phyloP scores from a whole-genome alignment of 2,113 vertebrate genomes.

The Rhineura floridana region DNA sequence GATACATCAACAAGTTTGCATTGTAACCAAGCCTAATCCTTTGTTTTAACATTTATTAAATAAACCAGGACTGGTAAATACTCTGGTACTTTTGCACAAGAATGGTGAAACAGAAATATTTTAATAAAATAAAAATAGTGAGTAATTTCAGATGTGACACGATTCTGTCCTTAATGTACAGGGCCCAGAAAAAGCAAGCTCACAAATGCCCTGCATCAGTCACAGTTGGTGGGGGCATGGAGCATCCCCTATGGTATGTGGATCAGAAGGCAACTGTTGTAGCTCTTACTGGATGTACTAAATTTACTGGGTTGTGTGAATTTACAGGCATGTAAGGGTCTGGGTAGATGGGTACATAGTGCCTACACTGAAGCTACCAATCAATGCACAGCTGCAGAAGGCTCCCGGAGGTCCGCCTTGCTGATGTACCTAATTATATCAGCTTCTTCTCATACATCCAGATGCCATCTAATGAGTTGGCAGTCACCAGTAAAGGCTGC shows the following conservation, averaged over 20 bases:
- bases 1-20: constrained; percentile 11
- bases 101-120: too few species aligned
- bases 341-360: neutral
- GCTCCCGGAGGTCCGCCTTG: neutral
- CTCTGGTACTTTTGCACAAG: too few species aligned
- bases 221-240: too few species aligned
- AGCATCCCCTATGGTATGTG: neutral
- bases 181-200: neutral
- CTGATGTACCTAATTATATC: neutral
- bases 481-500: neutral
- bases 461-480: neutral
- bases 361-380: neutral
- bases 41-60: constrained; percentile 7
- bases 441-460: neutral
- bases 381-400: neutral
- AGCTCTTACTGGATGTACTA: neutral
- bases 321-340: neutral
- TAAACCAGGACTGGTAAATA: neutral
- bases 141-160: constrained; percentile 7
- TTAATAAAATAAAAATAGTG: too few species aligned
- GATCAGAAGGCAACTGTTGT: neutral
- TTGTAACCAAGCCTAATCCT: constrained; percentile 32
- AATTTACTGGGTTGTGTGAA: neutral
- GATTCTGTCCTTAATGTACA: neutral
- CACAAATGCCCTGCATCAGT: too few species aligned